A percentile compares a stretch with the other conserved stretches of the same genome.
Conservation (phyloP, 1,140 invertebrate genomes). For the Macrocentrus cingulum region DNA sequence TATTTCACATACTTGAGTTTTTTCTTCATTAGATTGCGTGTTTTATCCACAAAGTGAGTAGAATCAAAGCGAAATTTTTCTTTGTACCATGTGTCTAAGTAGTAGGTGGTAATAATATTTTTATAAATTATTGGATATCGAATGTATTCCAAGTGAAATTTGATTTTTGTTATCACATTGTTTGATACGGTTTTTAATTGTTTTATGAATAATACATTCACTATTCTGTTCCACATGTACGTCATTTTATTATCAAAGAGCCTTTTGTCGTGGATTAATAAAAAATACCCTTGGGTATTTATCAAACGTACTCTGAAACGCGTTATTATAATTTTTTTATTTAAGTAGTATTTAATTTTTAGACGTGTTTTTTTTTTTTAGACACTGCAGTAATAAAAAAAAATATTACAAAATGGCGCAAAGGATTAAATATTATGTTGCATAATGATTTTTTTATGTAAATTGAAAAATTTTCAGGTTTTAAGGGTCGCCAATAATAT, state of each 20-base stretch:
- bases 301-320: constrained; percentile 65
- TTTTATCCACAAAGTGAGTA: constrained; percentile 65
- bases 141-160: constrained; percentile 70
- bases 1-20: constrained; percentile 27
- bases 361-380: too few species aligned
- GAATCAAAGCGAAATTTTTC: constrained; percentile 62
- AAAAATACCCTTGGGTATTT: constrained; percentile 69
- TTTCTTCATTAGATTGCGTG: constrained; percentile 59
- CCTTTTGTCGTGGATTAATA: constrained; percentile 69
- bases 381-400: too few species aligned
- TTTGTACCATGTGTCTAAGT: constrained; percentile 67
- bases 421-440: too few species aligned
- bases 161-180: constrained; percentile 46
- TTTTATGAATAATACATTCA: constrained; percentile 73
- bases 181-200: constrained; percentile 53
- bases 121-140: constrained; percentile 66
- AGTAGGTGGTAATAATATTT: constrained; percentile 58
- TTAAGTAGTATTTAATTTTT: too few species aligned
- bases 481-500: too few species aligned
- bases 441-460: too few species aligned
- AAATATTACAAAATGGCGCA: too few species aligned
- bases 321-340: constrained; percentile 2
- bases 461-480: too few species aligned
- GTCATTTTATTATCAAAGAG: constrained; percentile 67
- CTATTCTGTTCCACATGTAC: constrained; percentile 76